Evolutionary conservation across 2,888 invertebrate genomes (phyloP), one percentile per base, ranked within the genome.

Genomic region (Watsonalla cultraria): DNA sequence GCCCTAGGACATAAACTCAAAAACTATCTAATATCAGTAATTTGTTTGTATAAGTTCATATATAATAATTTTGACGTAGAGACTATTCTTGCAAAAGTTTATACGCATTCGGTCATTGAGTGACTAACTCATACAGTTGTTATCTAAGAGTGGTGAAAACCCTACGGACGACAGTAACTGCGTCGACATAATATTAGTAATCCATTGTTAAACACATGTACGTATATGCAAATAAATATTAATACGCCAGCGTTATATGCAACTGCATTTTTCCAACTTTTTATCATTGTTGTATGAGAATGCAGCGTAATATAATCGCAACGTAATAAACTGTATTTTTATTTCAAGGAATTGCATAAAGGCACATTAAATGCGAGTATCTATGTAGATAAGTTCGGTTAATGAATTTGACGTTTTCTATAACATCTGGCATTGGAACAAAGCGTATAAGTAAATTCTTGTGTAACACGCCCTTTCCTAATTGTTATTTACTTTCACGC

Each of bases 151-250:
- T 49, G 52, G 48, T 59, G 59, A 52, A 57, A 62, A 33, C 65
- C 59, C 57, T 58, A 51, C 52, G 56, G 39, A 49, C 53, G 54
- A 62, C 37, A 56, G 46, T 53, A 56, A 57, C 56, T 51, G 55
- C 59, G 52, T 51, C 49, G 51, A 60, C 47, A 57, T 60, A 59
- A 65, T 65, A 68, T 68, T 68, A 77, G 77, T 86, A 86, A 86
- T 87, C 86, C 85, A 84, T 82, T 84, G 80, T 72, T 70, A 14
- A 72, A 67, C 67, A 76, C 70, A 72, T 66, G 66, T 49, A 39
- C 8, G 24, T 76, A 74, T 78, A 84, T 84, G 84, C 78, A 82
- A 86, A 86, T 84, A 80, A 72, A 81, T 76, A 81, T 78, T 78
- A 81, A 80, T 80, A 79, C 70, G 58, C 65, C 72, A 74, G 68